phyloP scores from a whole-genome alignment of 2,888 invertebrate genomes.

The Tineola bisselliella region DNA sequence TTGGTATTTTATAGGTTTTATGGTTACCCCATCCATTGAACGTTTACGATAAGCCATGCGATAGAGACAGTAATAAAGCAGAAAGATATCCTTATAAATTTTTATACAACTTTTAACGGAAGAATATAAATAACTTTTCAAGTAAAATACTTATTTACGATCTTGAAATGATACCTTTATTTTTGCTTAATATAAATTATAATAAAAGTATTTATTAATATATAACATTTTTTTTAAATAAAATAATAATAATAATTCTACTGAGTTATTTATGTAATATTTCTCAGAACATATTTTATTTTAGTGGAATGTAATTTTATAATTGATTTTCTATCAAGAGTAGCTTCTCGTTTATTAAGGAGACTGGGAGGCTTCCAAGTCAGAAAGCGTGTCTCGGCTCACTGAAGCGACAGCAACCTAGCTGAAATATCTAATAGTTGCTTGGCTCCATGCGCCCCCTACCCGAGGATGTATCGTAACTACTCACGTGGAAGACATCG shows the following conservation, averaged over 20 bases:
- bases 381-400: slow-evolving; percentile 12
- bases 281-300: no score
- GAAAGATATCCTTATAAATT: no score
- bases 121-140: no score
- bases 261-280: no score
- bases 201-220: no score
- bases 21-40: background rate
- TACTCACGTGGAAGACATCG: slow-evolving; percentile 6
- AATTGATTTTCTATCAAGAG: background rate
- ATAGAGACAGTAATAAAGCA: background rate
- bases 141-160: no score
- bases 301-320: no score
- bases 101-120: no score
- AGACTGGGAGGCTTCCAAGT: slow-evolving; percentile 5
- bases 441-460: background rate
- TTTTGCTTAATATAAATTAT: no score
- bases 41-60: background rate
- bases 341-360: slow-evolving; percentile 5
- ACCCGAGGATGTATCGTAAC: background rate
- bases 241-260: no score
- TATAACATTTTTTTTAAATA: no score
- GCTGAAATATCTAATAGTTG: slow-evolving; percentile 9
- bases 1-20: background rate
- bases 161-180: no score
- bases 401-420: slow-evolving; percentile 7